Base-by-base conservation (phyloP, 2,113 vertebrate genomes). In the Chroicocephalus ridibundus region DNA sequence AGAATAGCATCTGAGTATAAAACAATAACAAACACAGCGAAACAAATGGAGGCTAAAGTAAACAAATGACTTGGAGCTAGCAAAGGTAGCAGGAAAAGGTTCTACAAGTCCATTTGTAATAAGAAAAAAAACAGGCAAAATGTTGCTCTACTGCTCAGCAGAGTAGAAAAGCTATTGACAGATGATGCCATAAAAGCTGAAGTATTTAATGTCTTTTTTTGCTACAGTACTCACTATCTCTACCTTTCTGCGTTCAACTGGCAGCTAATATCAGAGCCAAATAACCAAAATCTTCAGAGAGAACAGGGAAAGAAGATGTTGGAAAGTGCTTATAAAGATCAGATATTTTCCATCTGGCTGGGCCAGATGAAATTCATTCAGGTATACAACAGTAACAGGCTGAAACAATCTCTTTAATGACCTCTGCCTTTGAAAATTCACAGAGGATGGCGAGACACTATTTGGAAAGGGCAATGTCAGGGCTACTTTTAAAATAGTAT, bases 1-100 rank as follows among this genome's bases (percentile, higher is more conserved):
- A 70, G 72, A 60, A 34, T 13, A 34, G 0, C 7, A 10, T 0
- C 0, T 15, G 5, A 22, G 32, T 18, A 19, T 3, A 9, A 58
- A 64, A 44, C 15, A 52, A 25, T 5, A 57, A 62, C 20, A 52
- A 76, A 65, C 9, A 10, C n/a, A 5, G 49, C 38, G 72, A 65
- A 87, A 84, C 47, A 72, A 84, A 36, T 10, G 58, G 54, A 78
- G 49, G 72, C 17, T 6, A 5, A 34, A 71, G 44, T 46, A 21
- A n/a, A 36, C 61, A 84, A 66, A 62, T n/a, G 1, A 19, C 52
- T 36, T 4, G 15, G 58, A 81, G 78, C 40, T 69, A 64, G 68
- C 26, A n/a, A 62, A 77, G 25, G 58, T 22, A 62, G 71, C 17
- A 70, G 34, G 64, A n/a, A 81, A 72, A 90, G 42, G 44, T 47